Percentiles rank a stretch among this genome's conserved stretches.
These are phyloP conservation scores for Uropsilus gracilis DNA, from an alignment of 2,113 vertebrate species.

Conservation along the genomic window DNA sequence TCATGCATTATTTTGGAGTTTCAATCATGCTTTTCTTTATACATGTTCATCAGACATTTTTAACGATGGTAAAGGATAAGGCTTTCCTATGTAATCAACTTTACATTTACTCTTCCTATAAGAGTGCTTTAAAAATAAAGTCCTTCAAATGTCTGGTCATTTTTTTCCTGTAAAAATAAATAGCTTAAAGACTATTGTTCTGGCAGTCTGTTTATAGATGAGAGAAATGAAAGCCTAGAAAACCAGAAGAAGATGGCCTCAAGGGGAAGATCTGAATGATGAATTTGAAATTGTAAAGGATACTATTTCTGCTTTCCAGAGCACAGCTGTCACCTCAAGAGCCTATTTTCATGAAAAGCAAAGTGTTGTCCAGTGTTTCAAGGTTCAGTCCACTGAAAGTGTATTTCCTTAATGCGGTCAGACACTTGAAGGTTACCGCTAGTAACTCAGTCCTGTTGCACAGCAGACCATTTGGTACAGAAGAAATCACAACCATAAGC, in stretches of 20 bases:
- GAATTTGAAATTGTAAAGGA: slow-evolving; percentile 79
- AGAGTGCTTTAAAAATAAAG: slow-evolving; percentile 69
- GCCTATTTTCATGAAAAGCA: slow-evolving; percentile 62
- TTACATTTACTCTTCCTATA: not conserved
- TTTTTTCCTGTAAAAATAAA: slow-evolving; percentile 68
- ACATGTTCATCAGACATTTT: slow-evolving; percentile 52
- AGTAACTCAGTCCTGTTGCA: not conserved
- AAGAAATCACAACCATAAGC: not conserved
- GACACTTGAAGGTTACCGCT: slow-evolving; percentile 39
- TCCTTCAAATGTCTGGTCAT: slow-evolving; percentile 68
- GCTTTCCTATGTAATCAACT: slow-evolving; percentile 73
- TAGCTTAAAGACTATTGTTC: slow-evolving; percentile 74
- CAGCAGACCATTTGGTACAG: not conserved
- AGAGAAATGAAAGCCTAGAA: slow-evolving; percentile 74
- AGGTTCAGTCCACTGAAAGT: slow-evolving; percentile 14
- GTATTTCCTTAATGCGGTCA: not conserved
- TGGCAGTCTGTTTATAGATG: slow-evolving; percentile 80
- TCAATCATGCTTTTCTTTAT: slow-evolving; percentile 49
- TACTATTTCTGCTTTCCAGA: slow-evolving; percentile 70
- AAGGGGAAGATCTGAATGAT: slow-evolving; percentile 78
- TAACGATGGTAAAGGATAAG: slow-evolving; percentile 16
- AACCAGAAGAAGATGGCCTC: slow-evolving; percentile 75
- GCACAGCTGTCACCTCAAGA: slow-evolving; percentile 70
- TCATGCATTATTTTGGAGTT: slow-evolving; percentile 67
- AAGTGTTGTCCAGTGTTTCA: not conserved